Base-by-base conservation (phyloP, 2,797 vertebrate genomes). In the Microctenopoma lineatum region DNA sequence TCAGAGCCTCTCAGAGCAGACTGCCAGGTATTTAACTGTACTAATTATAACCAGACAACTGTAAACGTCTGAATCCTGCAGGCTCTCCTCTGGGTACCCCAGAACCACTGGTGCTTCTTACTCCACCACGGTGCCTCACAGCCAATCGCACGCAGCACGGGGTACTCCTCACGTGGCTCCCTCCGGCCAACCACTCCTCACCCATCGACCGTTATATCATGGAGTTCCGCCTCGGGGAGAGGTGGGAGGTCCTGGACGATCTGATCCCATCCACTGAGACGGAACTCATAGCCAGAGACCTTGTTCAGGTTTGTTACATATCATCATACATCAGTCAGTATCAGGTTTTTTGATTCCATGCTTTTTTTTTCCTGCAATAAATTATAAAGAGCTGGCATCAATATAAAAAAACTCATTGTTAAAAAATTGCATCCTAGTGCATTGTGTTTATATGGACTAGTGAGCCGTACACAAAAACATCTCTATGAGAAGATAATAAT, bases 41-140 rank as follows among this genome's bases (percentile, higher is more conserved):
- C 4, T 29, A 29, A 29, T 4, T 6, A 29, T 21, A 21, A 21
- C 27, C 27, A 29, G 27, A 6, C 7, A 32, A 32, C 36, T 38
- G 36, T 2, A 4, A 12, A 38, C 10, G 36, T 38, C 36, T 38
- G 36, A 38, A 12, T 7, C 72, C 56, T 18, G 6, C 83, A 99
- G 98, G 96, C 92, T 98, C 96, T 92, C 98, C 97, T 80, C 90
- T 97, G 93, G 97, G 96, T 94, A 99, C 98, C 93, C 97, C 98
- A 94, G 97, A 99, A 96, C 98, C 98, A 91, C 95, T 97, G 95
- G 96, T 99, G 96, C 96, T 99, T 95, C 95, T 99, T 94, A 97
- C 96, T 93, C 97, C 98, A 98, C 98, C 98, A 87, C 95, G 97
- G 96, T 99, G 98, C 97, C 98, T 99, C 95, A 99, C 96, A 95